Evolutionary conservation across 1,140 invertebrate genomes (phyloP), one percentile per base, ranked within the genome.

Genomic region (Fopius arisanus): DNA sequence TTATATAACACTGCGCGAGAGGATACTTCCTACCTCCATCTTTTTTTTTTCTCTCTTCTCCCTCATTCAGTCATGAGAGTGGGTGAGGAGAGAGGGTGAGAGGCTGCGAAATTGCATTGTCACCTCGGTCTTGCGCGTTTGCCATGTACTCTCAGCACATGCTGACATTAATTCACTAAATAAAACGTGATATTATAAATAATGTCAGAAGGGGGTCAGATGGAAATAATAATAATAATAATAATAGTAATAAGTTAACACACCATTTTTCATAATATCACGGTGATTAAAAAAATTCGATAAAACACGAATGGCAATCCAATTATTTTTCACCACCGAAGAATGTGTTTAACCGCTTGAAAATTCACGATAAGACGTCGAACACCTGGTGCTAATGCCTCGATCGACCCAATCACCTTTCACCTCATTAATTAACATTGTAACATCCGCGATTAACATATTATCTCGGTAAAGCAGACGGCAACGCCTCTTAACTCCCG

Each of bases 351-450:
- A 26, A 59, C 10, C 5, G 5, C 23, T 59, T 28, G 54, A 59
- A 59, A 26, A 59, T n/a, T 23, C 54, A 12, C 54, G 54, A 59
- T 59, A 59, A 59, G 54, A 28, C 54, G 54, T 59, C 54, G 28
- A 48, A 62, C 62, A 72, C 74, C 73, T 74, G 40, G 67, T 69
- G 78, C 62, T 74, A 78, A 77, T 63, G 63, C 69, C 59, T n/a
- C 74, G 63, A 77, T 77, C 65, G 75, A 62, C 63, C 43, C 65
- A 1, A 29, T 41, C 28, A 19, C 73, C 67, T 59, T 41, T 62
- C 31, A 63, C 70, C 43, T 78, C 75, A 82, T 82, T 81, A 82
- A 82, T 82, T 83, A 83, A 83, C 80, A 81, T 80, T 72, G 76
- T 75, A 78, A 80, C 71, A 73, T 73, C 76, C 76, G 12, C 81